Evolutionary conservation across 2,113 vertebrate species (phyloP).

Genomic region (Pollachius pollachius): DNA sequence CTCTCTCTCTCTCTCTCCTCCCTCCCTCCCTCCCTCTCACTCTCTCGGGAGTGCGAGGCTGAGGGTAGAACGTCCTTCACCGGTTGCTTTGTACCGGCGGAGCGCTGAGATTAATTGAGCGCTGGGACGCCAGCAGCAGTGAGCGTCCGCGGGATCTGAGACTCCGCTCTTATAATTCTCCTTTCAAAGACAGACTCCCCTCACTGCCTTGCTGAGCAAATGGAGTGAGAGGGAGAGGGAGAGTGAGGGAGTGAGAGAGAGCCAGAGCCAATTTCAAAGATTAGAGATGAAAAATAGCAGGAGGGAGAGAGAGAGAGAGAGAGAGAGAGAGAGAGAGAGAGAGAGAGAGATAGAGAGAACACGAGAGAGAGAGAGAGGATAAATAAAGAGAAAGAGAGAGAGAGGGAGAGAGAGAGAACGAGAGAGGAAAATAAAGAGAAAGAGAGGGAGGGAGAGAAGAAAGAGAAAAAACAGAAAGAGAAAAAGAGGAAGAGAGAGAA

Average conservation of each 20-base stretch:
- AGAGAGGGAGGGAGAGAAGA: too few relatives aligned
- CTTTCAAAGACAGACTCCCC: background rate
- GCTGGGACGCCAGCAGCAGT: constrained; percentile 28
- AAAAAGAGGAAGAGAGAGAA: constrained; percentile 2
- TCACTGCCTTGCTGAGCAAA: too few relatives aligned
- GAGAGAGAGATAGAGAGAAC: constrained; percentile 16
- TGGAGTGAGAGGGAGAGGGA: constrained; percentile 19
- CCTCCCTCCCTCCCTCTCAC: constrained; percentile 1
- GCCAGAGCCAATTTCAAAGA: too few relatives aligned
- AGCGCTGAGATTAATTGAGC: constrained; percentile 57
- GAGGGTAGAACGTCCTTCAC: constrained; percentile 24
- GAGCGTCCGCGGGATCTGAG: constrained; percentile 16
- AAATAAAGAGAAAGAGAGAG: too few relatives aligned
- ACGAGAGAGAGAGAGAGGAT: too few relatives aligned
- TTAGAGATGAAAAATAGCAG: too few relatives aligned
- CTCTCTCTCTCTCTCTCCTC: background rate
- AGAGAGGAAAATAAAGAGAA: too few relatives aligned
- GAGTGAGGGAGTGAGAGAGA: constrained; percentile 7
- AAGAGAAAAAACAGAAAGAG: too few relatives aligned
- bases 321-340: too few relatives aligned
- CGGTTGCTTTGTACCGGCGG: constrained; percentile 61
- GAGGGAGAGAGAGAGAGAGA: too few relatives aligned
- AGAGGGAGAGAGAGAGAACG: too few relatives aligned
- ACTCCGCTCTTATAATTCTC: background rate
- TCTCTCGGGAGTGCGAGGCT: constrained; percentile 23